These are phyloP conservation scores for Nephrocerus scutellatus DNA, from an alignment of 2,888 invertebrate genomes.

Conservation along the genomic window DNA sequence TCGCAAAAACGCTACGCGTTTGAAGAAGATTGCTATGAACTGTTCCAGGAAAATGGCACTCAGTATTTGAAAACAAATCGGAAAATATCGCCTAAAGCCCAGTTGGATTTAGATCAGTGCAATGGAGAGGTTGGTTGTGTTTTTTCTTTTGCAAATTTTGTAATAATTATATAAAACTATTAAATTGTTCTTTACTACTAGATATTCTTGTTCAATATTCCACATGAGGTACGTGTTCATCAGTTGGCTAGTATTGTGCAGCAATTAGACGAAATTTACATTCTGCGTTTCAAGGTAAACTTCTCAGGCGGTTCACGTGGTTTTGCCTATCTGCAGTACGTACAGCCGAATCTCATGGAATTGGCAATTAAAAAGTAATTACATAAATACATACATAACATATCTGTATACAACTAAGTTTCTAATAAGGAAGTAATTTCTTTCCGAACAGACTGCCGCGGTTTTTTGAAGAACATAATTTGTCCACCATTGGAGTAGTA, in stretches of 20 bases:
- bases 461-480: too few relatives aligned
- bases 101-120: conserved; percentile 26
- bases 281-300: conserved; percentile 35
- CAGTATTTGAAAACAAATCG: conserved; percentile 26
- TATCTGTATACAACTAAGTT: too few relatives aligned
- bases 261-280: conserved; percentile 32
- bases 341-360: conserved; percentile 21
- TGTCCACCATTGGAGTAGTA: too few relatives aligned
- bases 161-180: not conserved
- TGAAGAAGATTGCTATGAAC: too few relatives aligned
- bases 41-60: conserved; percentile 37
- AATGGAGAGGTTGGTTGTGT: conserved; percentile 32
- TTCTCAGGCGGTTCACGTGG: conserved; percentile 30
- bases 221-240: conserved; percentile 16
- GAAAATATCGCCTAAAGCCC: conserved; percentile 10
- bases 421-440: too few relatives aligned
- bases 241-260: conserved; percentile 27
- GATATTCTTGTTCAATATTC: conserved; percentile 29
- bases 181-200: not conserved
- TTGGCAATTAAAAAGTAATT: conserved; percentile 27
- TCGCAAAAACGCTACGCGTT: too few relatives aligned
- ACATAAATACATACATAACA: too few relatives aligned
- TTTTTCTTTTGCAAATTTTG: conserved; percentile 2
- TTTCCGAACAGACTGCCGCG: too few relatives aligned
- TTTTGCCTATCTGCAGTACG: conserved; percentile 38